Base-by-base conservation (phyloP, 2,113 vertebrate genomes). In the Hystrix cristata region DNA sequence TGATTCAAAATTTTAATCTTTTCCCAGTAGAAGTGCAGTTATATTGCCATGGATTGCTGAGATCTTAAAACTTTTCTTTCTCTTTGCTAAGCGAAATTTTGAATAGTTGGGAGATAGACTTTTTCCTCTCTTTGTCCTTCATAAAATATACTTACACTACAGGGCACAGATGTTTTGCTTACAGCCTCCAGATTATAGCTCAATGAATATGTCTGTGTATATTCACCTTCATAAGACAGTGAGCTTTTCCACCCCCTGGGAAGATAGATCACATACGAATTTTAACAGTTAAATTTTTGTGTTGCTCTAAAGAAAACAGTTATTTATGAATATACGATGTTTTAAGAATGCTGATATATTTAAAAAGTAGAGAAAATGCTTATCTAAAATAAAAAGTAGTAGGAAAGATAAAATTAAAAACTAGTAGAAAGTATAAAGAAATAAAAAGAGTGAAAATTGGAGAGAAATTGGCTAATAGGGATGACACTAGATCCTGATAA, bases 281-380 rank as follows among this genome's bases (percentile, higher is more conserved):
- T 96, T 81, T 81, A 72, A 91, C 55, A 80, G 5, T 27, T 89
- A 51, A 9, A 38, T 83, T 64, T 94, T 57, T 85, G 27, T 82
- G 16, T 19, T 78, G 83, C 31, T 91, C n/a, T 48, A 90, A 71
- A 91, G 65, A 62, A 78, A 91, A 81, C 38, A 43, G 14, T 0
- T 43, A 69, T 87, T 83, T 94, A 23, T 81, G 21, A 91, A 78
- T 65, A 55, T 74, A 60, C 27, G 9, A 3, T 15, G 19, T 82
- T 82, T 95, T 81, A 78, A 79, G 86, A 93, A 72, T 80, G 15
- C 23, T 38, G 64, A 43, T 74, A 62, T 2, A 86, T 65, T 88
- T 67, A 60, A 60, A 76, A 76, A 86, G 55, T 38, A 71, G 18
- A 72, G 3, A 55, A 12, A 57, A 2, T 87, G 25, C 67, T 86